phyloP scores from a whole-genome alignment of 2,113 vertebrate species.

The Butorides virescens region DNA sequence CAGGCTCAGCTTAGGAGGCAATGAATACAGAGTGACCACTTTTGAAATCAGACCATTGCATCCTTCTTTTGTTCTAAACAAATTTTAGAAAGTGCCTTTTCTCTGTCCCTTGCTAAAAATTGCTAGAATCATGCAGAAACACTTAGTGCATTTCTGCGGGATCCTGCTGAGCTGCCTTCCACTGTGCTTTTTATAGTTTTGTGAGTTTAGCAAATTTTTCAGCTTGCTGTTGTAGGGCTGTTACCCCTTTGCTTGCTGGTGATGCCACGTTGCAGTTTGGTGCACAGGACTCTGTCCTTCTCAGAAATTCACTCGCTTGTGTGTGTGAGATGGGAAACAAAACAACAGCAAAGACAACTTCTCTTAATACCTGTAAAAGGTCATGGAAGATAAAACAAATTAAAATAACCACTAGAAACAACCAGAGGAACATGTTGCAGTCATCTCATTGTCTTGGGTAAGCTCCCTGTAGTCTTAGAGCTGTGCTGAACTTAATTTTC shows the following conservation, averaged over 20 bases:
- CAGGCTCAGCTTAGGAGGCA: not conserved
- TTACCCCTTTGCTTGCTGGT: not conserved
- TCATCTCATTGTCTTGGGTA: not conserved
- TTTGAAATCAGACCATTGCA: not conserved
- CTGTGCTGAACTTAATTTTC: not conserved
- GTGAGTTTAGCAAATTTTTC: not conserved
- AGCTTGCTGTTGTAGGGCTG: not conserved
- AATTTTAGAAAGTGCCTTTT: not conserved
- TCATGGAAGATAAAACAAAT: not conserved
- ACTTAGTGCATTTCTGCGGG: not conserved
- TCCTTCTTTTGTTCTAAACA: not conserved
- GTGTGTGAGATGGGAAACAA: not conserved
- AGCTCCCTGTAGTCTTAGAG: not conserved
- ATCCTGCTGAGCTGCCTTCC: not conserved
- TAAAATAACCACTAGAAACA: not conserved
- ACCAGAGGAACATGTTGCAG: not conserved
- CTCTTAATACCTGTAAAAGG: not conserved
- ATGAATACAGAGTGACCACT: not conserved
- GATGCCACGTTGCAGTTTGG: not conserved
- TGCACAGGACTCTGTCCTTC: not conserved
- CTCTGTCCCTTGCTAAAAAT: not conserved
- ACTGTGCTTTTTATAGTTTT: not conserved
- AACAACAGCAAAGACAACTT: not conserved
- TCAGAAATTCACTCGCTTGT: not conserved
- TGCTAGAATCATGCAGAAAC: not conserved